A percentile compares a stretch with the other conserved stretches of the same genome.
phyloP scores from a whole-genome alignment of 1,140 invertebrate species.

The Pseudomyrmex gracilis region DNA sequence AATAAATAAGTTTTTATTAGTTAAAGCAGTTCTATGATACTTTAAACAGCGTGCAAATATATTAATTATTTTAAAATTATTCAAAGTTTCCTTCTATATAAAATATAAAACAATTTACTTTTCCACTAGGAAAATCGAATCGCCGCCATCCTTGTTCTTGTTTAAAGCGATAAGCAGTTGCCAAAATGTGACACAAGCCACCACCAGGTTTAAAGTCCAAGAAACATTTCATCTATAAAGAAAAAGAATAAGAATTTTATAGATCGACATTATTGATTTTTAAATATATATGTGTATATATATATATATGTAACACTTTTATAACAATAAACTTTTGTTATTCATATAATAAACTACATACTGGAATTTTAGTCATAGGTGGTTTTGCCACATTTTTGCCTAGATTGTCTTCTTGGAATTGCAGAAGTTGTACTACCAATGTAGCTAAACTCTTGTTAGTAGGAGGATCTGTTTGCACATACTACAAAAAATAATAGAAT shows the following conservation, averaged over 20 bases:
- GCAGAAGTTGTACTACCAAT: constrained; percentile 94
- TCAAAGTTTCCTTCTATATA: constrained; percentile 8
- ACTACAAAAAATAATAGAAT: constrained; percentile 85
- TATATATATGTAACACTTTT: neutral
- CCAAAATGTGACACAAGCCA: constrained; percentile 96
- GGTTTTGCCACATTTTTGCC: constrained; percentile 97
- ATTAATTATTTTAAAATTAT: neutral
- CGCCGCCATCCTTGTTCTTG: constrained; percentile 97
- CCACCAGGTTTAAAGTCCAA: constrained; percentile 98
- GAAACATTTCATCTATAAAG: constrained; percentile 94
- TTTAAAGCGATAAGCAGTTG: constrained; percentile 97
- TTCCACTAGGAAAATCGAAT: constrained; percentile 95
- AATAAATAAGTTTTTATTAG: constrained; percentile 35
- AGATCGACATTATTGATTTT: constrained; percentile 3
- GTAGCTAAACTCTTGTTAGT: constrained; percentile 96
- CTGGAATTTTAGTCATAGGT: constrained; percentile 92
- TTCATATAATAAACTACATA: constrained; percentile 85
- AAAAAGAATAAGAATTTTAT: constrained; percentile 71
- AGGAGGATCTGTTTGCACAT: constrained; percentile 95
- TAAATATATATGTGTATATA: neutral
- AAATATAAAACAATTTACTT: constrained; percentile 84
- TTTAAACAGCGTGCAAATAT: neutral
- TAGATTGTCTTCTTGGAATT: constrained; percentile 98
- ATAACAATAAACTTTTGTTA: neutral
- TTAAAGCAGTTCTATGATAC: neutral